A percentile compares a stretch with the other conserved stretches of the same genome.
Evolutionary conservation across 92 coral and sea anemone species (phyloP).

Genomic region (Phymanthus crucifer): DNA sequence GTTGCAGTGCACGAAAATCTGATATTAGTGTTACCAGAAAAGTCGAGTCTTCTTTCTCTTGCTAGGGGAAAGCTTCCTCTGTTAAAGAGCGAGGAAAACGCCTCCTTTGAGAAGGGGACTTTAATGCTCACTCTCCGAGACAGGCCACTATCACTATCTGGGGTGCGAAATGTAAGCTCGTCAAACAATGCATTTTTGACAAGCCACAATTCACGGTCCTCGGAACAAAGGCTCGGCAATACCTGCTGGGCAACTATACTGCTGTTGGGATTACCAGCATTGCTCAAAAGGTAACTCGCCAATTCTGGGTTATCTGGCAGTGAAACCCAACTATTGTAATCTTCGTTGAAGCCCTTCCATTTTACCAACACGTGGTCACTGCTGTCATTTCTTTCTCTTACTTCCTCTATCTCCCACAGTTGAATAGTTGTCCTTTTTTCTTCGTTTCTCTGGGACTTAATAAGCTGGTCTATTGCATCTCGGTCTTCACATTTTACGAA

Average conservation of each 20-base stretch:
- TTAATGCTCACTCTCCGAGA: not conserved
- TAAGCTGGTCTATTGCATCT: not conserved
- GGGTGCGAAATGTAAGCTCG: constrained; percentile 21
- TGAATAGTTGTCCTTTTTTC: not conserved
- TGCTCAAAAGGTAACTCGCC: constrained; percentile 26
- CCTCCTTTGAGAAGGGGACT: not conserved
- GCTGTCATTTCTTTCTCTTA: constrained; percentile 3
- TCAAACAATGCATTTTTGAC: constrained; percentile 30
- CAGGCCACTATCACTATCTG: not conserved
- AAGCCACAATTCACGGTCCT: constrained; percentile 29
- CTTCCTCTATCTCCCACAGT: constrained; percentile 8
- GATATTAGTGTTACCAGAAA: not conserved
- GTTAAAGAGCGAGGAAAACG: not conserved
- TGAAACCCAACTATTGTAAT: constrained; percentile 16
- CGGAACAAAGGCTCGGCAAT: constrained; percentile 18
- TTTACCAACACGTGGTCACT: not conserved
- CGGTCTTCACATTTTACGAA: not conserved
- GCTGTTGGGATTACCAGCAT: constrained; percentile 35
- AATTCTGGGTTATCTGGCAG: not conserved
- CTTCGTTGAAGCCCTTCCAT: constrained; percentile 21
- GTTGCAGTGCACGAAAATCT: not conserved
- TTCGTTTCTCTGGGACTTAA: constrained; percentile 1
- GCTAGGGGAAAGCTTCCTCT: not conserved
- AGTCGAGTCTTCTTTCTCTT: not conserved
- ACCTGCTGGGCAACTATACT: constrained; percentile 12